Evolutionary conservation across 2,113 vertebrate species (phyloP), one percentile per base, ranked within the genome.

Genomic region (Gnathonemus longibarbis): DNA sequence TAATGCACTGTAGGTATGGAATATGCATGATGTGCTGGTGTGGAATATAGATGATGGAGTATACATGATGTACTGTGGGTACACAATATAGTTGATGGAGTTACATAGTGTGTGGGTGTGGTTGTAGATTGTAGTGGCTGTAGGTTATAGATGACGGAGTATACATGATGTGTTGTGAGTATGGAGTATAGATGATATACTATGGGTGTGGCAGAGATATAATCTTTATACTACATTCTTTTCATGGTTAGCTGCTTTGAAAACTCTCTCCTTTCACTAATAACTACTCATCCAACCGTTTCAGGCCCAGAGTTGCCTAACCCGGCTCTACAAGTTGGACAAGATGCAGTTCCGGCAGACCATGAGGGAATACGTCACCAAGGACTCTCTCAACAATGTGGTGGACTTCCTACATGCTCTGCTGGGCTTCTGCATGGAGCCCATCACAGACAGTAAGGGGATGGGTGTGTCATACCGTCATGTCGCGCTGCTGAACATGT

Each of bases 381-480:
- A 97, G 93, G 98, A 99, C 93, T 99, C 98, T 49, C 97, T 99
- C 92, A 99, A 99, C 96, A 99, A 99, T 7, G 98, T 99, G 90
- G 98, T 99, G 95, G 98, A 99, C 96, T 99, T 99, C 95, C 96
- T 99, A 90, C 98, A 99, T 91, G 98, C 98, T 90, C 96, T 99
- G 90, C 96, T 99, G 94, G 98, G 98, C 94, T 99, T 99, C 95
- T 99, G 98, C 93, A 99, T 99, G 98, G 98, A 99, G 94, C 98
- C 98, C 1, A 96, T 98, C 92, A 98, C 98, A 70, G 98, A 99
- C 94, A 99, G 98, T 99, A 97, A 99, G 98, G 95, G 93, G 49
- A 48, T n/a, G 19, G 3, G 15, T 17, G 13, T 42, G 27, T 35
- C 49, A 56, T 17, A 24, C 17, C 4, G 48, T 27, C n/a, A 24